These are phyloP conservation scores for Zosterops hypoxanthus DNA, from an alignment of 2,113 vertebrate genomes.

Conservation along the genomic window DNA sequence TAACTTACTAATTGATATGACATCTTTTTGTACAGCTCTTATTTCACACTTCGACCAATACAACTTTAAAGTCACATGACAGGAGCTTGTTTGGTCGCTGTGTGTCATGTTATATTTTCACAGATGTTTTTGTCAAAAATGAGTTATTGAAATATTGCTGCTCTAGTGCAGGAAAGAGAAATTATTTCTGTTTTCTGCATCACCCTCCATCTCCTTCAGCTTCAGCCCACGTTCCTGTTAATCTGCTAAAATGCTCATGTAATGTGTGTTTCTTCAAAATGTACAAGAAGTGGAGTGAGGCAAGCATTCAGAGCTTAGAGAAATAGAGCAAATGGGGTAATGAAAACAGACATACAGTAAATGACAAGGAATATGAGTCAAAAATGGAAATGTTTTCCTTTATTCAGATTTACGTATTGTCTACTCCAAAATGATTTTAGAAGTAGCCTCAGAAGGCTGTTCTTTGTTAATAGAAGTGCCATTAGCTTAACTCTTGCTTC, in stretches of 20 bases:
- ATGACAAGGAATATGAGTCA: not conserved
- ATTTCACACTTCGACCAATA: not conserved
- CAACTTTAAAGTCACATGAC: not conserved
- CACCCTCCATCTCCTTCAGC: not conserved
- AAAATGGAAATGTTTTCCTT: not conserved
- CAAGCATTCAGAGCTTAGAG: not conserved
- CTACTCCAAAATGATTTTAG: not conserved
- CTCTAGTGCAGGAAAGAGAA: not conserved
- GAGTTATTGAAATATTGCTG: not conserved
- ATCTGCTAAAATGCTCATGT: not conserved
- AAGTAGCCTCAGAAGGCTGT: not conserved
- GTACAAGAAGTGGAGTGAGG: not conserved
- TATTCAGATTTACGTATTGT: not conserved
- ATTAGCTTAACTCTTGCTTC: not conserved
- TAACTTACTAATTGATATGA: not conserved
- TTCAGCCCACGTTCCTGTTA: not conserved
- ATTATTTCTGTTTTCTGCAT: not conserved
- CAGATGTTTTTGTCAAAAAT: not conserved
- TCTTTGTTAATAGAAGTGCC: not conserved
- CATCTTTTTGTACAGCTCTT: not conserved
- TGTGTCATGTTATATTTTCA: not conserved
- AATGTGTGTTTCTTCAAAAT: not conserved
- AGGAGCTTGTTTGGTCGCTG: not conserved
- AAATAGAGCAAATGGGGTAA: not conserved
- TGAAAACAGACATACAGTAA: not conserved